Base-by-base conservation (phyloP, 2,888 invertebrate genomes). In the Heliconius sara region DNA sequence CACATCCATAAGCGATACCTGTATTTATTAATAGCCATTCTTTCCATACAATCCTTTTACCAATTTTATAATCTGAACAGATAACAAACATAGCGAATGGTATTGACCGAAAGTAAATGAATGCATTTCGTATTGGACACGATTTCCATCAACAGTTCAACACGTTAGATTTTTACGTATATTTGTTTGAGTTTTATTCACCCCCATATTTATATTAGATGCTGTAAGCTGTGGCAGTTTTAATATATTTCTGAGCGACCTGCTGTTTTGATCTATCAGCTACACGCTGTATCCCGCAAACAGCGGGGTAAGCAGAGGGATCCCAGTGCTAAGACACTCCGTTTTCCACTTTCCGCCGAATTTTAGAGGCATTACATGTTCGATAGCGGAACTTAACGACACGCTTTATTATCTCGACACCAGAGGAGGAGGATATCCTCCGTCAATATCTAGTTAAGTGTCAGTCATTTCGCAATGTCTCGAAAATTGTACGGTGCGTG, bases 71-170 rank as follows among this genome's bases (percentile, higher is more conserved):
- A 74, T 71, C 16, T 63, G n/a, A 70, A 77, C 22, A 63, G 27
- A 77, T 30, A 72, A 39, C 71, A 63, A 77, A 76, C 76, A 77
- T 16, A 63, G 30, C 43, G 47, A 65, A 71, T 65, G 71, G 30
- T 77, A 77, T 77, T 65, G 77, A 77, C 52, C 34, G 65, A 39
- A 27, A 22, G 63, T 25, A 47, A 77, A 66, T 72, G 77, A 65
- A 77, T 60, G 63, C 71, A 34, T 77, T 66, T 77, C 77, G n/a
- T 34, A 19, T 27, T 30, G 65, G 63, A 77, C 77, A 72, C 72
- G 68, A 63, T 71, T 72, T 66, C 71, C 72, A 77, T 65, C 73
- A 73, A 52, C 52, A 52, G 52, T 52, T 52, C 52, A 52, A 39
- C 19, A 65, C 75, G 75, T 65, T 65, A 60, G 71, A 65, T 43